Evolutionary conservation across 1,140 invertebrate species (phyloP), one percentile per base, ranked within the genome.

Genomic region (Drosophila funebris): DNA sequence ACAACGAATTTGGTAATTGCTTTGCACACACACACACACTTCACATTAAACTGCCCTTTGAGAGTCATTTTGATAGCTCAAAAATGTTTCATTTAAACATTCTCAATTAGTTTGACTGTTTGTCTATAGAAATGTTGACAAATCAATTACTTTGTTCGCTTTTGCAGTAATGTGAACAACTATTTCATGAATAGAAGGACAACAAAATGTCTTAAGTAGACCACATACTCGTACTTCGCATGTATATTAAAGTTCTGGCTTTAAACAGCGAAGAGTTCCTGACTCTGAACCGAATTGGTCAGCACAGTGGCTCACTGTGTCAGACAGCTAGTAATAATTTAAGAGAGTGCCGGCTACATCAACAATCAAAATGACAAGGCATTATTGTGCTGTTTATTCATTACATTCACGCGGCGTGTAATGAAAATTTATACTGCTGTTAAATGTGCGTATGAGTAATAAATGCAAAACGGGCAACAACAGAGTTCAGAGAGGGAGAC

Each of bases 381-480:
- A 76, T 80, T 80, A 78, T 73, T 70, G 64, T 48, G 62, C 39
- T 56, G 82, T 83, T 87, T 87, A 87, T 88, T 87, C 83, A 87
- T 88, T 78, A 76, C 83, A 62, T 75, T 69, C 63, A 76, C 72
- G 71, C 66, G 71, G 58, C 77, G 39, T 75, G 78, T 79, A 88
- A 88, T 88, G 83, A 87, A 87, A 88, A 87, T 87, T 67, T 88
- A 76, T 87, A 79, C 83, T 83, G 83, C 82, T 88, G 78, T 78
- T 88, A 83, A 83, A 70, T 71, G 76, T 83, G 83, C 84, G 83
- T 83, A 87, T 85, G 82, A 87, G 82, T 85, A 85, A 85, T 88
- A 88, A 87, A 88, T 82, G 72, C 72, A 78, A 63, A 84, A 31
- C 78, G 44, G 37, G 37, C 54, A 22, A 29, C 39, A 44, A 31